Evolutionary conservation across 2,797 vertebrate genomes (phyloP).

Genomic region (Phataginus tricuspis): DNA sequence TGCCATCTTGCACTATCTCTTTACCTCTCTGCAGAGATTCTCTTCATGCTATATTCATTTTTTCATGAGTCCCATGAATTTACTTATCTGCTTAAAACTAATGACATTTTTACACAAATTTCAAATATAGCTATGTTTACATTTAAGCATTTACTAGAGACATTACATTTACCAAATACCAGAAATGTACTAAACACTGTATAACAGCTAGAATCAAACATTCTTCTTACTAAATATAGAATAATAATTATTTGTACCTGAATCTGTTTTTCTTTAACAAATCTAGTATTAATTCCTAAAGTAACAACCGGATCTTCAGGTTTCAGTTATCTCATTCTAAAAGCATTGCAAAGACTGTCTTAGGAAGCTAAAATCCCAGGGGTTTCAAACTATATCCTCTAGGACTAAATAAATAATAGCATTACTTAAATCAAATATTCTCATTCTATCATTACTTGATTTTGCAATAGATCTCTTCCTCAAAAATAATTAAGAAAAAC

Average conservation of each 20-base stretch:
- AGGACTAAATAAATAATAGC: slow-evolving; percentile 8
- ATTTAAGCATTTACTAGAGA: background rate
- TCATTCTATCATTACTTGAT: background rate
- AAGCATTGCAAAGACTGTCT: background rate
- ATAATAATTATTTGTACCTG: slow-evolving; percentile 47
- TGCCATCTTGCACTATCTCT: background rate
- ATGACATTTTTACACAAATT: slow-evolving; percentile 33
- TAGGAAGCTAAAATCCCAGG: background rate
- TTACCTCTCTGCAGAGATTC: background rate
- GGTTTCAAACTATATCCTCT: slow-evolving; percentile 7
- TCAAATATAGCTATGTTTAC: slow-evolving; percentile 8
- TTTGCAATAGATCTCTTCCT: slow-evolving; percentile 6
- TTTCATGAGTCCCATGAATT: background rate
- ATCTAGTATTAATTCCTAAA: slow-evolving; percentile 21
- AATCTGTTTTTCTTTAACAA: slow-evolving; percentile 45
- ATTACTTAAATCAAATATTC: slow-evolving; percentile 50
- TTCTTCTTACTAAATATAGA: slow-evolving; percentile 17
- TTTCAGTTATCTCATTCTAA: background rate
- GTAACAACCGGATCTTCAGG: background rate
- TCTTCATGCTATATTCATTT: background rate
- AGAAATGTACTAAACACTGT: background rate
- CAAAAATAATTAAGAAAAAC: slow-evolving; percentile 35
- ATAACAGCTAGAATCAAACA: slow-evolving; percentile 16
- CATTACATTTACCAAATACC: slow-evolving; percentile 17
- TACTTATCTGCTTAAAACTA: background rate